Evolutionary conservation across 2,797 vertebrate genomes (phyloP), one percentile per base, ranked within the genome.

Genomic region (Moxostoma hubbsi): DNA sequence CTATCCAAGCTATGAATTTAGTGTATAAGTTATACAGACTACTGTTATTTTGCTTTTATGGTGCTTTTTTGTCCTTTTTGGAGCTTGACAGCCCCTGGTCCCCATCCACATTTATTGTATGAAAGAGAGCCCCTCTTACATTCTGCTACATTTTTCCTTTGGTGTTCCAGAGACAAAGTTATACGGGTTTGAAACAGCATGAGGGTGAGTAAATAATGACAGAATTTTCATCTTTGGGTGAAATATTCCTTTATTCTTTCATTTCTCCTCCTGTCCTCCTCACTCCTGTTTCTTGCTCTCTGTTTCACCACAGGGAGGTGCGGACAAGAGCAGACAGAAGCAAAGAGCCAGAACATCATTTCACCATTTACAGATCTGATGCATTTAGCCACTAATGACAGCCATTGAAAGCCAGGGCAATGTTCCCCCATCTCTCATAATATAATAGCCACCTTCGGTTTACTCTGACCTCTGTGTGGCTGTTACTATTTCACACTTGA

Each of bases 331-430:
- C 11, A 11, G 11, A 53, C 13, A 12, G 50, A 57, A 49, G 54
- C 18, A 65, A n/a, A 53, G 2, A 53, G 51, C 51, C 11, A 50
- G 58, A 64, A 64, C 53, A 58, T 8, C 51, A 18, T 61, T 65
- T 67, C 36, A 68, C 64, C 71, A 50, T 69, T 82, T 67, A 51
- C 71, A 70, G 45, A 61, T 68, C 71, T 70, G 70, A 82, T 82
- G 70, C 75, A 73, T 58, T 61, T 53, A 69, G 16, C 66, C 43
- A 58, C 55, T 69, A 78, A 68, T 73, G 75, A 46, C 54, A 49
- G 69, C 15, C 74, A 81, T 75, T 50, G 75, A 68, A 77, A 57
- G 45, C 59, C 59, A 59, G 67, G 45, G 51, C 65, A 82, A 47
- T 18, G 6, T 36, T 74, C 24, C 58, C 24, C 55, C 45, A 12